Evolutionary conservation across 2,888 invertebrate genomes (phyloP).

Genomic region (Eutolmus rufibarbis): DNA sequence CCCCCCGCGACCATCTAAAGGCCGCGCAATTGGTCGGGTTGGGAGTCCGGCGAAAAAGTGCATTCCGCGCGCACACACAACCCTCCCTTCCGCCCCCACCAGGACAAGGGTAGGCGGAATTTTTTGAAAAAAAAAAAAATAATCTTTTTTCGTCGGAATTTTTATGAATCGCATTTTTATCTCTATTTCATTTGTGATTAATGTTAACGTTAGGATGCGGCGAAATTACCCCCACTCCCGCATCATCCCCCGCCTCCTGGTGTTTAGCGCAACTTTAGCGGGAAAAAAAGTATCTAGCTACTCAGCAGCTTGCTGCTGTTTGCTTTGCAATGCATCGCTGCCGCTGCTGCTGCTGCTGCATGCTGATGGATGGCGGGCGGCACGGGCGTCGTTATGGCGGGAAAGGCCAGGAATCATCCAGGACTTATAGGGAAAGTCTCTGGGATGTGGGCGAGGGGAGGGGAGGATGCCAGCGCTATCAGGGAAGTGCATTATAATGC

Average conservation of each 20-base stretch:
- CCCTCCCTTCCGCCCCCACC: background rate
- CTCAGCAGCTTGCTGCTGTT: slow-evolving; percentile 11
- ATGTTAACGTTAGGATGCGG: slow-evolving; percentile 29
- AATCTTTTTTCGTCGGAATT: slow-evolving; percentile 21
- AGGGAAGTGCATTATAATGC: slow-evolving; percentile 42
- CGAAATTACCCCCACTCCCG: background rate
- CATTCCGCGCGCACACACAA: slow-evolving; percentile 14
- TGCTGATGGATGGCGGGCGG: background rate
- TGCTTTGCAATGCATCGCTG: background rate
- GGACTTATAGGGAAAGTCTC: background rate
- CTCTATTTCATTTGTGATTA: slow-evolving; percentile 42
- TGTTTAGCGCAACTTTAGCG: background rate
- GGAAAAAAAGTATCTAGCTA: background rate
- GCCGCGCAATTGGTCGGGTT: background rate
- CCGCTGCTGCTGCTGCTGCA: background rate
- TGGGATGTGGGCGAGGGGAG: background rate
- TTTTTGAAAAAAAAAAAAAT: background rate
- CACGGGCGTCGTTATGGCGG: background rate
- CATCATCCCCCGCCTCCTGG: background rate
- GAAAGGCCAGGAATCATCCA: background rate
- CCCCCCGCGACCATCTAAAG: background rate
- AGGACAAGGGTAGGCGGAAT: background rate
- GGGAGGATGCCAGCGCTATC: slow-evolving; percentile 25
- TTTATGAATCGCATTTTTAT: slow-evolving; percentile 41
- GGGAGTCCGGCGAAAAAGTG: slow-evolving; percentile 3